Evolutionary conservation across 2,888 invertebrate species (phyloP).

Genomic region (Hymenopus coronatus): DNA sequence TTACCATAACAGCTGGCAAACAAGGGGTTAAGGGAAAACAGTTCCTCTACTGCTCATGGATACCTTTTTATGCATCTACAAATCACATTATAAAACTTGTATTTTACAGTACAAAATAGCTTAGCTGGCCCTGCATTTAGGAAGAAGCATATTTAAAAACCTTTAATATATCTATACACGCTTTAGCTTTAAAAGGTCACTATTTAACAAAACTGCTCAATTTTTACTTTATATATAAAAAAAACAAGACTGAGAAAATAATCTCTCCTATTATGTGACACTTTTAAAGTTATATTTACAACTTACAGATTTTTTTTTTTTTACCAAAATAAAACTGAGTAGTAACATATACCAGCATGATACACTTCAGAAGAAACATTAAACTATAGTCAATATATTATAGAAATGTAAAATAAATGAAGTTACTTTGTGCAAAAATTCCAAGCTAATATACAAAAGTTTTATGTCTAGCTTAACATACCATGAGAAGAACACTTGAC

Average conservation of each 20-base stretch:
- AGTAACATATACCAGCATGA: constrained; percentile 25
- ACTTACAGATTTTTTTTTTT: background rate
- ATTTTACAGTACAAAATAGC: constrained; percentile 33
- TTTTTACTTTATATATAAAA: background rate
- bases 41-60: constrained; percentile 19
- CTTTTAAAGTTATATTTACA: constrained; percentile 24
- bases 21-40: background rate
- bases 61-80: constrained; percentile 22
- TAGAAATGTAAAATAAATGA: background rate
- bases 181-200: constrained; percentile 19
- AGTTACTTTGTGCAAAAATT: constrained; percentile 14
- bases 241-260: constrained; percentile 17
- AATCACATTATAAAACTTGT: constrained; percentile 30
- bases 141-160: constrained; percentile 32
- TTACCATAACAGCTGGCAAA: constrained; percentile 8
- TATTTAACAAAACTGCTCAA: constrained; percentile 20
- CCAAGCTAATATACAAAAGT: constrained; percentile 10
- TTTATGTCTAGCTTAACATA: constrained; percentile 14
- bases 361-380: constrained; percentile 22
- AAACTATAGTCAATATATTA: constrained; percentile 15
- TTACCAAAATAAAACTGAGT: constrained; percentile 24
- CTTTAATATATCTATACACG: constrained; percentile 18
- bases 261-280: constrained; percentile 17
- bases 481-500: constrained; percentile 18
- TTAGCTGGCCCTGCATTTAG: constrained; percentile 32